phyloP scores from a whole-genome alignment of 2,797 vertebrate species.

The Bradypodion ventrale region DNA sequence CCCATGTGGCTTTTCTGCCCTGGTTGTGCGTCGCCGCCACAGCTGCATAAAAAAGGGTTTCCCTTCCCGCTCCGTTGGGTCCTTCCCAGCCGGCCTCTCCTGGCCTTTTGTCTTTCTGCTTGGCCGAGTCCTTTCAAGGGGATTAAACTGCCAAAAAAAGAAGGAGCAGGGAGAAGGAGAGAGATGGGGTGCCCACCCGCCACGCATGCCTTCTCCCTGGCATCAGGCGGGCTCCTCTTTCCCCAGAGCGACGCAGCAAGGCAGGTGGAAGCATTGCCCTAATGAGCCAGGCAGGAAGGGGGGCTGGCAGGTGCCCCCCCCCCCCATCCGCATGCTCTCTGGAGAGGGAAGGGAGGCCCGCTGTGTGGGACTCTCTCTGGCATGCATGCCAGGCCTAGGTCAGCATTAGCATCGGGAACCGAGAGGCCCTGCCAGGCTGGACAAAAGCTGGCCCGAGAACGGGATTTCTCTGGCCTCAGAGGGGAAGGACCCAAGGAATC shows the following conservation, averaged over 20 bases:
- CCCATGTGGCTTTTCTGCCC: too few relatives aligned
- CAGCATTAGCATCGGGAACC: too few relatives aligned
- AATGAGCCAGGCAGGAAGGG: not conserved
- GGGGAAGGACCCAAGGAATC: too few relatives aligned
- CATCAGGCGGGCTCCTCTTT: not conserved
- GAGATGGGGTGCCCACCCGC: too few relatives aligned
- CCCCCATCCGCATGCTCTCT: too few relatives aligned
- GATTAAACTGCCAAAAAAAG: conserved; percentile 33
- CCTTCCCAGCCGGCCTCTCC: conserved; percentile 27
- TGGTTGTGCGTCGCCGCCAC: too few relatives aligned
- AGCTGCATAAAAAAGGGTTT: too few relatives aligned
- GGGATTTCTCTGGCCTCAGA: not conserved
- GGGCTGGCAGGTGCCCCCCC: not conserved
- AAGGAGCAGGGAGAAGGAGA: too few relatives aligned
- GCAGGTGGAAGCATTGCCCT: conserved; percentile 14
- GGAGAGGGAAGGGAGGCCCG: too few relatives aligned
- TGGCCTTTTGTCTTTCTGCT: conserved; percentile 68
- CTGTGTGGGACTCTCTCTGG: not conserved
- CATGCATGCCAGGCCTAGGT: not conserved
- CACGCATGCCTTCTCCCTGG: not conserved
- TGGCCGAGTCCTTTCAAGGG: conserved; percentile 62
- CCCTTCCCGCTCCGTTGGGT: not conserved
- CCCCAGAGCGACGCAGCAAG: conserved; percentile 22
- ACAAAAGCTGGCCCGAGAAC: not conserved
- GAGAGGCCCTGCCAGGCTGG: too few relatives aligned